Percentiles rank a stretch among this genome's conserved stretches.
Conservation (phyloP, 2,888 invertebrate genomes). For the Himalopsyche japonica region DNA sequence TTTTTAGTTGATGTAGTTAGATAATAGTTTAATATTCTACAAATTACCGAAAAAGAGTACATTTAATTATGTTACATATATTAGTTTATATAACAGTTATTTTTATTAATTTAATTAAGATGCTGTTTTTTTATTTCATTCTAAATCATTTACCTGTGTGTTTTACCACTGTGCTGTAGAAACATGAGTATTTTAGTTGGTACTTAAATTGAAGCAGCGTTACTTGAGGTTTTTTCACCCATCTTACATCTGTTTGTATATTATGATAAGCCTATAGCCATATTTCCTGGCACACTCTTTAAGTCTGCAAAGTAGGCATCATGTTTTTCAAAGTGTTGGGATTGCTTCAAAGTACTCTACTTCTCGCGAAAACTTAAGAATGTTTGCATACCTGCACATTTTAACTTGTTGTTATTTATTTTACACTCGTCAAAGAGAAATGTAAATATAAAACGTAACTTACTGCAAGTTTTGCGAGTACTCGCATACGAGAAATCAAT, state of each 20-base stretch:
- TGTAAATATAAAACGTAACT: neutral
- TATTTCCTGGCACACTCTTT: slow-evolving; percentile 2
- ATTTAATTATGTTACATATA: no score
- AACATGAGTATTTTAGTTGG: neutral
- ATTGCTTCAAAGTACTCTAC: neutral
- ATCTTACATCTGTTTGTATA: slow-evolving; percentile 2
- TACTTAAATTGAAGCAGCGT: neutral
- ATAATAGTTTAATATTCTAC: no score
- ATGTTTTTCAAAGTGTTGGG: neutral
- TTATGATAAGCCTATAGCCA: neutral
- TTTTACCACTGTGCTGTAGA: neutral
- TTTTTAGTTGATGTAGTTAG: no score
- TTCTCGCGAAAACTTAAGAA: neutral
- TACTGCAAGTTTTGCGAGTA: neutral
- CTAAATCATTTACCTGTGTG: no score
- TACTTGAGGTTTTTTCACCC: slow-evolving; percentile 7
- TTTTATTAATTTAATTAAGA: no score
- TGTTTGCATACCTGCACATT: neutral
- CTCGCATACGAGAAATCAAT: neutral
- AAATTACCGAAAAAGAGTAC: no score
- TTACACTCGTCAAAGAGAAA: neutral
- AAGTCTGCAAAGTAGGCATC: neutral
- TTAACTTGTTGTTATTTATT: neutral
- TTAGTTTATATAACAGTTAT: no score
- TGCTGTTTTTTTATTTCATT: no score